Evolutionary conservation across 1,140 invertebrate species (phyloP).

Genomic region (Aphidius gifuensis): DNA sequence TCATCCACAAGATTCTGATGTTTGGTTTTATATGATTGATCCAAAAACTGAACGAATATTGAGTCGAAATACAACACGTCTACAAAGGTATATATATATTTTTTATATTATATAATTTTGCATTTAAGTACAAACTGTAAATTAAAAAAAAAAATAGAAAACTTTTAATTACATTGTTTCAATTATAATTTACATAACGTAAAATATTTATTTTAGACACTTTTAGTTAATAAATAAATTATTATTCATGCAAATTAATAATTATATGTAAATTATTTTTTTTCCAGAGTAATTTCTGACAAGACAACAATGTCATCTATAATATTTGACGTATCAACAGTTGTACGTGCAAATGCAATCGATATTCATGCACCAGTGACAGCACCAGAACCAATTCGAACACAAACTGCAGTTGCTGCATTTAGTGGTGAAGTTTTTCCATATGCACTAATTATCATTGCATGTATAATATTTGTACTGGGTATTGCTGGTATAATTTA

Average conservation of each 20-base stretch:
- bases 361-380: constrained; percentile 67
- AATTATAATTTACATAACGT: background rate
- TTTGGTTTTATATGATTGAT: constrained; percentile 85
- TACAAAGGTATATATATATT: constrained; percentile 62
- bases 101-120: constrained; percentile 3
- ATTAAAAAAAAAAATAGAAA: background rate
- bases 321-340: constrained; percentile 63
- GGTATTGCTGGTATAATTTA: constrained; percentile 84
- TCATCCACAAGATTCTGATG: constrained; percentile 73
- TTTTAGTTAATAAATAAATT: background rate
- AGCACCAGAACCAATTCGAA: constrained; percentile 48
- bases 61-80: constrained; percentile 64
- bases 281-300: constrained; percentile 56
- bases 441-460: constrained; percentile 81
- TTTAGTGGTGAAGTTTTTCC: constrained; percentile 75
- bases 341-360: constrained; percentile 64
- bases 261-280: background rate
- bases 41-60: constrained; percentile 74
- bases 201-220: background rate
- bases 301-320: constrained; percentile 62
- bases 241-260: background rate
- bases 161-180: background rate
- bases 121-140: background rate
- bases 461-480: constrained; percentile 80
- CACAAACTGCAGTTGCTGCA: constrained; percentile 58